phyloP scores from a whole-genome alignment of 2,113 vertebrate genomes.

The Uropsilus gracilis region DNA sequence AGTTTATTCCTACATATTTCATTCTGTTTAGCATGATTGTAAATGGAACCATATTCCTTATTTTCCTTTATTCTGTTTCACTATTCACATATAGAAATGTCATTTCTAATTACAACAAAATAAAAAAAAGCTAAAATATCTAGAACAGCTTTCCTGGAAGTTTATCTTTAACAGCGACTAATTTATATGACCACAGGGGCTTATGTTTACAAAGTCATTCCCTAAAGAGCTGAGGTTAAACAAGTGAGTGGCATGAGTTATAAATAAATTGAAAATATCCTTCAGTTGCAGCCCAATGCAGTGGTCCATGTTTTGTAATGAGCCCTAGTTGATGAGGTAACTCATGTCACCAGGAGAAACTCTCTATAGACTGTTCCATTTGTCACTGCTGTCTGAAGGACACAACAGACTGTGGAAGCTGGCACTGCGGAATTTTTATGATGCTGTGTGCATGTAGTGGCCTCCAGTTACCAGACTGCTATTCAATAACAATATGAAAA shows the following conservation, averaged over 20 bases:
- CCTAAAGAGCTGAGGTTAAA: slow-evolving; percentile 56
- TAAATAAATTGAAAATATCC: slow-evolving; percentile 61
- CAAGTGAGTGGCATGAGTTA: slow-evolving; percentile 53
- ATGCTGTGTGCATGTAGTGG: slow-evolving; percentile 31
- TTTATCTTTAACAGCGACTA: slow-evolving; percentile 57
- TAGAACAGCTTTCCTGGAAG: slow-evolving; percentile 15
- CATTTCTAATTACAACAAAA: slow-evolving; percentile 58
- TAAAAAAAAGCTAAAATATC: slow-evolving; percentile 1
- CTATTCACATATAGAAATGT: not conserved
- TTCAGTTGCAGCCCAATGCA: slow-evolving; percentile 36
- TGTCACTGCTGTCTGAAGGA: slow-evolving; percentile 83
- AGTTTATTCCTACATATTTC: too few species aligned
- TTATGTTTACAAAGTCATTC: slow-evolving; percentile 65
- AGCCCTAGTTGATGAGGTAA: slow-evolving; percentile 72
- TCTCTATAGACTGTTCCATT: slow-evolving; percentile 74
- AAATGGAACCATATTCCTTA: too few species aligned
- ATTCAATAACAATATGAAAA: slow-evolving; percentile 76
- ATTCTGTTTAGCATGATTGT: too few species aligned
- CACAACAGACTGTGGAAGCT: slow-evolving; percentile 57
- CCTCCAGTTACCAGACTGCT: slow-evolving; percentile 53
- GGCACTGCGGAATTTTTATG: slow-evolving; percentile 74
- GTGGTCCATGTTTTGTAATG: slow-evolving; percentile 68
- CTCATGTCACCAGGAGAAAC: slow-evolving; percentile 75
- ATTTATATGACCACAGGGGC: slow-evolving; percentile 61
- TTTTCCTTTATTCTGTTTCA: too few species aligned